Evolutionary conservation across 2,888 invertebrate genomes (phyloP).

Genomic region (Sesamia inferens): DNA sequence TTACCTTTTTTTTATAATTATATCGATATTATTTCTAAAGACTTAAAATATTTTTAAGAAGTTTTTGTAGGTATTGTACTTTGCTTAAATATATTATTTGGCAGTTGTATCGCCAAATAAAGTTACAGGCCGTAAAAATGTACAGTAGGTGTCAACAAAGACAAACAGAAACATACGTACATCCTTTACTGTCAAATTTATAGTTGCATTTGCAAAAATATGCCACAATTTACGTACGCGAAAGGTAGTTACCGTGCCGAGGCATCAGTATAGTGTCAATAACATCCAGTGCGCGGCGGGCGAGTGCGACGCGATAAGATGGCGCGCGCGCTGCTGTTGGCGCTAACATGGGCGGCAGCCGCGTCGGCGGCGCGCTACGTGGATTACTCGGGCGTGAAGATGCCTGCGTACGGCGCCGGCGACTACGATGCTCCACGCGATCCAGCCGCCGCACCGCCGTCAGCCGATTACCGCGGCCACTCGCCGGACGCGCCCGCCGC

Average conservation of each 20-base stretch:
- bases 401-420: constrained; percentile 79
- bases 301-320: constrained; percentile 24
- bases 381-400: constrained; percentile 78
- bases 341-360: constrained; percentile 66
- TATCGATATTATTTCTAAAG: background rate
- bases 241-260: constrained; percentile 49
- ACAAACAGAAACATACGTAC: constrained; percentile 46
- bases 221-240: constrained; percentile 72
- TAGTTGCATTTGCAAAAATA: constrained; percentile 78
- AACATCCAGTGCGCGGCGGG: constrained; percentile 22
- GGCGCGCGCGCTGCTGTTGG: constrained; percentile 62
- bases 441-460: constrained; percentile 51
- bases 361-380: constrained; percentile 71
- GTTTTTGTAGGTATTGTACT: too few relatives aligned
- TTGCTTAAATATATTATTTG: too few relatives aligned
- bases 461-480: constrained; percentile 76
- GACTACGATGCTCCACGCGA: constrained; percentile 71
- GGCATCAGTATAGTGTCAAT: constrained; percentile 50
- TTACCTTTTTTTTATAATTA: background rate
- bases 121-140: constrained; percentile 43
- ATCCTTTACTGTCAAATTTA: constrained; percentile 81
- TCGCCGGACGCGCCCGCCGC: constrained; percentile 75
- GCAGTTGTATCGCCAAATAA: background rate
- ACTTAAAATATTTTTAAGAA: background rate
- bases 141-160: constrained; percentile 45